phyloP scores from a whole-genome alignment of 1,140 invertebrate species.

The Ectropis grisescens region DNA sequence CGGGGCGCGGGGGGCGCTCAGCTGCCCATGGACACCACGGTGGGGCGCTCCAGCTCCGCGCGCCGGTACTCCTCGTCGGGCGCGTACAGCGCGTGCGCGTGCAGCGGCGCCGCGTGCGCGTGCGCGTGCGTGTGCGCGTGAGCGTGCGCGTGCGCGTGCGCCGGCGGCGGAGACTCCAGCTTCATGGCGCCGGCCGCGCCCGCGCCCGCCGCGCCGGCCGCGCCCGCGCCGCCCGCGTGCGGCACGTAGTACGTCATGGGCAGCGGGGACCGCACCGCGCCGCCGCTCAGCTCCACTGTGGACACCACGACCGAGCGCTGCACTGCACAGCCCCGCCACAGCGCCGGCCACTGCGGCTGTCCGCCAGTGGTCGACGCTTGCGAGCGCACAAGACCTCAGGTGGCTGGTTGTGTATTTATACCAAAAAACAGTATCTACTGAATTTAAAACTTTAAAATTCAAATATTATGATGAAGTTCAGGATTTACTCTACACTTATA shows the following conservation, averaged over 20 bases:
- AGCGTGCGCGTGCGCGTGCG: constrained; percentile 21
- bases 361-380: constrained; percentile 2
- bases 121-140: constrained; percentile 16
- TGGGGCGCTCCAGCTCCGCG: constrained; percentile 40
- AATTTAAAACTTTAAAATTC: no score
- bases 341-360: constrained; percentile 1
- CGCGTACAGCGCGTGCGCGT: constrained; percentile 14
- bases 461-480: no score
- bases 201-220: constrained; percentile 9
- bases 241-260: constrained; percentile 31
- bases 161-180: constrained; percentile 47
- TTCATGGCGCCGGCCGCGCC: constrained; percentile 21
- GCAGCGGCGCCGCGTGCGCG: constrained; percentile 8
- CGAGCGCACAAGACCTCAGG: neutral
- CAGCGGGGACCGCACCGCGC: constrained; percentile 19
- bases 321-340: constrained; percentile 4
- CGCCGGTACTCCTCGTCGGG: constrained; percentile 9
- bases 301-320: no score
- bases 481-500: no score
- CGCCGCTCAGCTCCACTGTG: no score
- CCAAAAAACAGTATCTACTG: no score
- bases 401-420: no score
- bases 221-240: constrained; percentile 4
- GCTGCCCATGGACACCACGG: constrained; percentile 54
- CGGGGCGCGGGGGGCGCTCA: constrained; percentile 23